Evolutionary conservation across 2,113 vertebrate species (phyloP).

Genomic region (Chionis minor): DNA sequence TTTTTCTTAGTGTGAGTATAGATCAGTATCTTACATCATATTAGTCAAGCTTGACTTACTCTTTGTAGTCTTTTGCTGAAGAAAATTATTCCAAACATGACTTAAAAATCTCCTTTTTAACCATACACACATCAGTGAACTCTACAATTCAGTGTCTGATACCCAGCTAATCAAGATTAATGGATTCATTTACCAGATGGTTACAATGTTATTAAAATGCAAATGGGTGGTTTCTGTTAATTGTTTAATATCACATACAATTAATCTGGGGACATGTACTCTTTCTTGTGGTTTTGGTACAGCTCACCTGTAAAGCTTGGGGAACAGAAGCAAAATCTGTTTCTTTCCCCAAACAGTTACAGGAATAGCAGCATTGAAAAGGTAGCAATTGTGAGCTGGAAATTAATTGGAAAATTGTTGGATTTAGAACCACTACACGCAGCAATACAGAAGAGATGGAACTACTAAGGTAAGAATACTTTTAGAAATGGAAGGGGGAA

Average conservation of each 20-base stretch:
- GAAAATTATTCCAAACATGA: constrained; percentile 43
- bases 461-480: background rate
- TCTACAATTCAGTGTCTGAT: constrained; percentile 75
- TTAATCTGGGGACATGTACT: constrained; percentile 80
- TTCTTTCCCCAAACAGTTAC: background rate
- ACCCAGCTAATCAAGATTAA: constrained; percentile 95
- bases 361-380: constrained; percentile 23
- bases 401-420: background rate
- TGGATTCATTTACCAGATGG: constrained; percentile 90
- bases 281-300: constrained; percentile 61
- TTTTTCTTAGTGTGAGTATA: background rate
- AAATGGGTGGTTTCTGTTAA: constrained; percentile 93
- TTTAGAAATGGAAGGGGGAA: background rate
- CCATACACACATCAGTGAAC: constrained; percentile 73
- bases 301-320: constrained; percentile 56
- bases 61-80: background rate
- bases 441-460: background rate
- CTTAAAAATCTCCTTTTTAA: constrained; percentile 48
- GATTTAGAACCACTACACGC: background rate
- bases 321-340: constrained; percentile 1
- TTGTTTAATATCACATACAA: constrained; percentile 89
- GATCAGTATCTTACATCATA: background rate
- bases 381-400: background rate
- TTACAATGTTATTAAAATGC: constrained; percentile 98
- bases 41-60: background rate